phyloP scores from a whole-genome alignment of 2,113 vertebrate genomes.

The Chunga burmeisteri region DNA sequence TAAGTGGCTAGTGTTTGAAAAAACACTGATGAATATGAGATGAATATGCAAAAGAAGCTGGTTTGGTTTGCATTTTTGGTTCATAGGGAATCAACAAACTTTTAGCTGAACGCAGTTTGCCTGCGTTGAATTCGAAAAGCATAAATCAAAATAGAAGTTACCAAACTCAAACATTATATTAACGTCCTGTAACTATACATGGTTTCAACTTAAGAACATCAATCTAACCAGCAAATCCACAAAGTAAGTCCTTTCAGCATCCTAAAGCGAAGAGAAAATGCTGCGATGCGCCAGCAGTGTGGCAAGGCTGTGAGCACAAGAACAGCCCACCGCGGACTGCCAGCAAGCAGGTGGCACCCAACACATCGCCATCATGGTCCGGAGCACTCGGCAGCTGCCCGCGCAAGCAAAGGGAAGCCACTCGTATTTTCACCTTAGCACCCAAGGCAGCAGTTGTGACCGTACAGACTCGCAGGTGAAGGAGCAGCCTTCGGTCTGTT shows the following conservation, averaged over 20 bases:
- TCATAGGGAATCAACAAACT: neutral
- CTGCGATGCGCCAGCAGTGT: neutral
- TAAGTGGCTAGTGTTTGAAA: neutral
- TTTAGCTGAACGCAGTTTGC: neutral
- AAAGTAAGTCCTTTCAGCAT: neutral
- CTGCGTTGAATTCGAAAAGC: neutral
- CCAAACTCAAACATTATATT: neutral
- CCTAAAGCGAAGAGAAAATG: neutral
- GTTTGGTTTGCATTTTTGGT: neutral
- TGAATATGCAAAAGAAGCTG: neutral
- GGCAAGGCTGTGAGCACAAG: neutral
- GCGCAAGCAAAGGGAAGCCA: neutral
- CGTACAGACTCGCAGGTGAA: neutral
- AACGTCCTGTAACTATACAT: neutral
- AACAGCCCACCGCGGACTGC: neutral
- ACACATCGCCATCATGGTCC: accelerated
- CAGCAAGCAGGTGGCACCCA: neutral
- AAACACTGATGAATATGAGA: neutral
- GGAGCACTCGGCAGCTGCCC: neutral
- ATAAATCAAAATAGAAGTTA: neutral
- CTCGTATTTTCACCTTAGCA: neutral
- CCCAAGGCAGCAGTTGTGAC: neutral
- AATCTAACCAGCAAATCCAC: neutral
- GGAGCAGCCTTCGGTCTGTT: neutral
- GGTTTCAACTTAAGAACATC: neutral